Evolutionary conservation across 2,113 vertebrate genomes (phyloP).

Genomic region (Sterrhoptilus dennistouni): DNA sequence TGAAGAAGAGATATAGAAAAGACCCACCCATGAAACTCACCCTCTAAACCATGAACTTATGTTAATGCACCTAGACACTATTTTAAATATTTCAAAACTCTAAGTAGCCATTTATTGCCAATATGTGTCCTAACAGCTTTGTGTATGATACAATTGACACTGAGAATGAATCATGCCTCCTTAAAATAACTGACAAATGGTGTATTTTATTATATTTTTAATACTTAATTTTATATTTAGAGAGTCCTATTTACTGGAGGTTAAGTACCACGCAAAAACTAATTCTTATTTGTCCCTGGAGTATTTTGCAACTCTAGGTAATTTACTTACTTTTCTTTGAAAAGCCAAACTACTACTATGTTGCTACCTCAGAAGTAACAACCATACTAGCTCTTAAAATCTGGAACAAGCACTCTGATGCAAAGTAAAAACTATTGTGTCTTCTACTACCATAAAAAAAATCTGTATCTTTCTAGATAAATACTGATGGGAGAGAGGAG

Average conservation of each 20-base stretch:
- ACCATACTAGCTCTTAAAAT: neutral
- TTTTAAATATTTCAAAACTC: neutral
- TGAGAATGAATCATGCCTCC: neutral
- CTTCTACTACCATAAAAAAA: neutral
- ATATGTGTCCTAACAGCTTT: neutral
- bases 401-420: neutral
- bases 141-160: neutral
- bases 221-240: neutral
- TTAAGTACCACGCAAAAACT: neutral
- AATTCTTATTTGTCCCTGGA: neutral
- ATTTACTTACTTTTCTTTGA: neutral
- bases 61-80: neutral
- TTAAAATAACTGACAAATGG: neutral
- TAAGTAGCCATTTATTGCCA: neutral
- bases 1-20: neutral
- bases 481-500: neutral
- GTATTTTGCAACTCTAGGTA: neutral
- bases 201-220: neutral
- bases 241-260: neutral
- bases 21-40: neutral
- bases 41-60: neutral
- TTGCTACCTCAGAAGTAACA: neutral
- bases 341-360: neutral
- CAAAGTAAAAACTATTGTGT: neutral
- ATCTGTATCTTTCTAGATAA: neutral